Evolutionary conservation across 2,888 invertebrate species (phyloP).

Genomic region (Bembecia ichneumoniformis): DNA sequence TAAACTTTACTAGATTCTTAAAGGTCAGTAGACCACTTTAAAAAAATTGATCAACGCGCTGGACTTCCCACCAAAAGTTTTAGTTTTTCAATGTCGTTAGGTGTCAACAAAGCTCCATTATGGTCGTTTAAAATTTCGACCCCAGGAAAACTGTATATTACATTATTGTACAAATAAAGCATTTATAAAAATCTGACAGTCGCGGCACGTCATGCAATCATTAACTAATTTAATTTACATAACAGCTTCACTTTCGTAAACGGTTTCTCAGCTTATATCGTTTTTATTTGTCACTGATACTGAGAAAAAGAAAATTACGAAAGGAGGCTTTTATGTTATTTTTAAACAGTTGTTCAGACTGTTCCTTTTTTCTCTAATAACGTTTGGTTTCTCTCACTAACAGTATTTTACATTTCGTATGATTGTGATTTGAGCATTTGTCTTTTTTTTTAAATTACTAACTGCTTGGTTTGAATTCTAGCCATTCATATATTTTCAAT

Average conservation of each 20-base stretch:
- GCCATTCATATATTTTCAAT: slow-evolving; percentile 36
- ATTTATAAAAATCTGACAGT: slow-evolving; percentile 37
- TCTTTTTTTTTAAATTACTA: slow-evolving; percentile 40
- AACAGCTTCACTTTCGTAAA: slow-evolving; percentile 26
- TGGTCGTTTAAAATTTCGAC: no score
- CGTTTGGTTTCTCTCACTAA: slow-evolving; percentile 42
- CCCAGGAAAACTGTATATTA: no score
- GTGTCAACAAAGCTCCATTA: no score
- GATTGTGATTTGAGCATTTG: slow-evolving; percentile 35
- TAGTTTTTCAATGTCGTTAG: no score
- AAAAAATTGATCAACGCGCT: no score
- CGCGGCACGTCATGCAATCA: slow-evolving; percentile 29
- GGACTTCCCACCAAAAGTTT: no score
- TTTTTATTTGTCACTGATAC: no score
- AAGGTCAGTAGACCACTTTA: no score
- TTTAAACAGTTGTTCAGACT: slow-evolving; percentile 18
- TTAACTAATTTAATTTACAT: slow-evolving; percentile 29
- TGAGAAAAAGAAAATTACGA: not conserved
- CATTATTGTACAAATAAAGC: not conserved
- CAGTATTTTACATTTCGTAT: slow-evolving; percentile 38
- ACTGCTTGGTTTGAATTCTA: slow-evolving; percentile 41
- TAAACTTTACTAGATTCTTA: no score
- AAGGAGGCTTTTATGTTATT: slow-evolving; percentile 2
- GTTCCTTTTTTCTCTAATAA: slow-evolving; percentile 10
- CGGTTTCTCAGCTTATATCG: not conserved